Percentiles rank a stretch among this genome's conserved stretches.
These are phyloP conservation scores for Drosophila paulistorum DNA, from an alignment of 1,140 invertebrate genomes.

Conservation along the genomic window DNA sequence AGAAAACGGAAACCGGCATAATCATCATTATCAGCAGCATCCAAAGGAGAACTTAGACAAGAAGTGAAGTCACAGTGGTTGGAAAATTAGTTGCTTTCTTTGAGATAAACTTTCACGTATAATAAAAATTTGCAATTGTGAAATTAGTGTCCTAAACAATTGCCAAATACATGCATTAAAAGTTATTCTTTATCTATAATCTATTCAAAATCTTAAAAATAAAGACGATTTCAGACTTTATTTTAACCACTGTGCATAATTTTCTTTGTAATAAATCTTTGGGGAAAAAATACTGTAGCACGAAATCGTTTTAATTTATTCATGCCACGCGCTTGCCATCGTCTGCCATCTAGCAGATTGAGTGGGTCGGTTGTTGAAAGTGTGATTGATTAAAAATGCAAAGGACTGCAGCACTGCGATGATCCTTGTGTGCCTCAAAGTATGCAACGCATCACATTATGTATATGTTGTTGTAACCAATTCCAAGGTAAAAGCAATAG, in stretches of 20 bases:
- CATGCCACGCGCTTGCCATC: conserved; percentile 61
- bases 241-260: conserved; percentile 11
- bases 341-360: conserved; percentile 32
- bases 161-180: no score
- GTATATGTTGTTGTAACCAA: conserved; percentile 47
- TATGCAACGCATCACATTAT: conserved; percentile 47
- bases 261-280: conserved; percentile 66
- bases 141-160: no score
- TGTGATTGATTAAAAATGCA: conserved; percentile 72
- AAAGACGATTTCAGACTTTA: not conserved
- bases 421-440: conserved; percentile 39
- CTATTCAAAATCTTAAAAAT: no score
- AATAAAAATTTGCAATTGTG: no score
- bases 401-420: conserved; percentile 51
- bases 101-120: no score
- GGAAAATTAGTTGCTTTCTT: not conserved
- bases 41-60: conserved; percentile 18
- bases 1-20: conserved; percentile 40
- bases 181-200: no score
- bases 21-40: conserved; percentile 55
- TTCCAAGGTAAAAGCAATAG: conserved; percentile 1
- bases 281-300: conserved; percentile 49
- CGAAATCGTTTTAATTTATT: conserved; percentile 74
- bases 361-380: conserved; percentile 8
- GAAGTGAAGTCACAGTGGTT: not conserved